Base-by-base conservation (phyloP, 2,888 invertebrate species). In the Meiosimyza decipiens region DNA sequence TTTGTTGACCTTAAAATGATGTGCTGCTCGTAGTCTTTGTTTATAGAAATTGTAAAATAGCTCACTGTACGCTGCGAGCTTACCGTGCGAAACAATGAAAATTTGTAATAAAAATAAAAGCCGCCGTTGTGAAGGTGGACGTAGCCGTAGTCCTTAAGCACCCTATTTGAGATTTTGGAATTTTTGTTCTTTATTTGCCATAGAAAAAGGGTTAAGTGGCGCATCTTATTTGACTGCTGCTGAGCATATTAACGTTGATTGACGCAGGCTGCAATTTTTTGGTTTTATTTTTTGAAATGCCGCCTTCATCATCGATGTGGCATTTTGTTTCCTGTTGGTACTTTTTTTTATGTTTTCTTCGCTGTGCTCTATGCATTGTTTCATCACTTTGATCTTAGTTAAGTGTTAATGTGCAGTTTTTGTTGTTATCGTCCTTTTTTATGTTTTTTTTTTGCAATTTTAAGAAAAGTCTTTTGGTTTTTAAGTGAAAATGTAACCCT, bases 1-100 rank as follows among this genome's bases (percentile, higher is more conserved):
- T 28, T 28, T 28, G 28, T 4, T 3, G 4, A 28, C 28, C 4
- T 3, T 28, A 3, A 28, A 28, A 28, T 3, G 2, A 28, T 28
- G 3, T 28, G 0, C 4, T 0, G 3, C 3, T 28, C 4, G 28
- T 3, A 28, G 28, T 4, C 28, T 28, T 4, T 28, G 2, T 28
- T 28, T 28, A 28, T 28, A 28, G 28, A 28, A 28, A 28, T 28
- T 4, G 4, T 4, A 28, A 15, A 28, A 28, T 12, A 15, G 15
- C 33, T 7, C 60, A 28, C 28, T 28, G 28, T 28, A 4, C 3
- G 28, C 4, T 28, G 28, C 28, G 2, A 33, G 28, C 18, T 49
- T 52, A 52, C 54, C 62, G 62, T 54, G 62, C 70, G 70, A 70
- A 70, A 70, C 70, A 70, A 60, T 52, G 62, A 63, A 62, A 69